Evolutionary conservation across 2,113 vertebrate genomes (phyloP).

Genomic region (Spilogale gracilis): DNA sequence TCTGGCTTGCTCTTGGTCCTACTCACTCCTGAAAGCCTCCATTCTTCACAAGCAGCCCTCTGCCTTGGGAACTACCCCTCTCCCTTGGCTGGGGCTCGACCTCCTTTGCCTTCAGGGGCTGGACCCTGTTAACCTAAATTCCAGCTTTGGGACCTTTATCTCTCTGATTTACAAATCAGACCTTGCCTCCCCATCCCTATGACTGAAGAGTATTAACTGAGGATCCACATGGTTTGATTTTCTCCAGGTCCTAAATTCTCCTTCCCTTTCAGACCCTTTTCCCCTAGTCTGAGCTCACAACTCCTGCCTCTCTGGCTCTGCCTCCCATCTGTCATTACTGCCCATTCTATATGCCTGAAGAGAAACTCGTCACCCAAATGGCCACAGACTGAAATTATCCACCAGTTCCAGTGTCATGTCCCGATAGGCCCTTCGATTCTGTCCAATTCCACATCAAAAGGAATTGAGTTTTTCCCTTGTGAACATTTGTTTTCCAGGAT

Average conservation of each 20-base stretch:
- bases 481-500: background rate
- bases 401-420: background rate
- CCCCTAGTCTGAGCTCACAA: background rate
- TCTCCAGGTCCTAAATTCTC: background rate
- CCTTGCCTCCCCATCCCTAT: background rate
- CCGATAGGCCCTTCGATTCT: background rate
- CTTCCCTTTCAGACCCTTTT: background rate
- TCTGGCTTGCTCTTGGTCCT: background rate
- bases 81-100: background rate
- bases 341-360: background rate
- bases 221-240: fast-evolving
- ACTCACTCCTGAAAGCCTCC: background rate
- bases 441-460: background rate
- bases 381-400: background rate
- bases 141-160: background rate
- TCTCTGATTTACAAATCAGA: background rate
- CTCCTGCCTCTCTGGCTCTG: background rate
- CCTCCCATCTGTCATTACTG: background rate
- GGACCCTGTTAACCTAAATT: background rate
- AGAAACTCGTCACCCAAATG: background rate
- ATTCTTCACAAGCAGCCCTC: too few relatives aligned
- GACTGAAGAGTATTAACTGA: background rate
- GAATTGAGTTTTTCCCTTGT: background rate
- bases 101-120: too few relatives aligned
- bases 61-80: too few relatives aligned